These are phyloP conservation scores for Petrocephalus schoutedeni DNA, from an alignment of 2,797 vertebrate genomes.

Conservation along the genomic window DNA sequence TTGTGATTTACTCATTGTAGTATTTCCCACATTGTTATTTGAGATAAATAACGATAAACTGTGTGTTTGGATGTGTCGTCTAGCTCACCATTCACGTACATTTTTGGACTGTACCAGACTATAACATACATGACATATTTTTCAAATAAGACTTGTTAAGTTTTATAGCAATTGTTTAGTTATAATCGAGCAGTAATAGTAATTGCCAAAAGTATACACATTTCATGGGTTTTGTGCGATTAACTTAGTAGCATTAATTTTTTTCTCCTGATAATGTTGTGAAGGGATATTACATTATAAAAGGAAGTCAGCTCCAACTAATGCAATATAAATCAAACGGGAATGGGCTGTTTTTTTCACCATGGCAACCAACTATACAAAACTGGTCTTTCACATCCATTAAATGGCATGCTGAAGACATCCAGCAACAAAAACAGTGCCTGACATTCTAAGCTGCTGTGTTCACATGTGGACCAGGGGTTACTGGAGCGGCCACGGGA, in stretches of 20 bases:
- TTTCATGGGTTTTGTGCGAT: background rate
- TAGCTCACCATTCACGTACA: background rate
- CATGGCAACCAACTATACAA: background rate
- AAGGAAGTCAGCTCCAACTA: background rate
- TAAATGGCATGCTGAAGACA: background rate
- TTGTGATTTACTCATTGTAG: conserved; percentile 13
- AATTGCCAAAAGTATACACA: background rate
- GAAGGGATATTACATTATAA: background rate
- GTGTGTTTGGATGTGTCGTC: background rate
- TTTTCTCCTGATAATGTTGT: background rate
- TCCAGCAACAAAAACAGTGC: background rate
- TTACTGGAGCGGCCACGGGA: background rate
- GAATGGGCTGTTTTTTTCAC: background rate
- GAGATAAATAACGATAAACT: background rate
- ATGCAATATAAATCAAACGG: background rate
- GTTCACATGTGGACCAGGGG: background rate
- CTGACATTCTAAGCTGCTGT: background rate
- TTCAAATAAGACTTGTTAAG: background rate
- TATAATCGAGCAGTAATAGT: background rate
- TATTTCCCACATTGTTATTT: background rate
- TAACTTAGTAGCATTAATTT: background rate
- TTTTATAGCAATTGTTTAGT: background rate
- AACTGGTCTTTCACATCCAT: background rate
- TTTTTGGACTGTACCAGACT: background rate
- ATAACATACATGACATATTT: conserved; percentile 3